phyloP scores from a whole-genome alignment of 2,888 invertebrate genomes.

The Lumbricus terrestris region DNA sequence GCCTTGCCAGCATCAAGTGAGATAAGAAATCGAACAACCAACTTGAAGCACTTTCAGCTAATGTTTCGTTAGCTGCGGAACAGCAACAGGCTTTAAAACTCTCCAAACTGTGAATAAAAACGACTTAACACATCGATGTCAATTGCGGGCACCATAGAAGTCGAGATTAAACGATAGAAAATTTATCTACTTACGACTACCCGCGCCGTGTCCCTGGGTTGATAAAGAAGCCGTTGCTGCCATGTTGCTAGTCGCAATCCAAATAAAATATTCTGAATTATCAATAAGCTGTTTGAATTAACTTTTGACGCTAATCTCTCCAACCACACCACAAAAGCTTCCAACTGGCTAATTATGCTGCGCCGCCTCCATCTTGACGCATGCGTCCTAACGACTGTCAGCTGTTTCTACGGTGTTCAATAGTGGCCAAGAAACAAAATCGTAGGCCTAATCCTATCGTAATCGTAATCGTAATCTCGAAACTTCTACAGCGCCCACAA shows the following conservation, averaged over 20 bases:
- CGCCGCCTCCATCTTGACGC: constrained; percentile 13
- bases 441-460: background rate
- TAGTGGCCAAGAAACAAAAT: background rate
- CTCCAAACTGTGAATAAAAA: background rate
- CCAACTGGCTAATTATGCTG: constrained; percentile 15
- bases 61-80: background rate
- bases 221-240: constrained; percentile 17
- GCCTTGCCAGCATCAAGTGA: too few relatives aligned
- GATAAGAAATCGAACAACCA: too few relatives aligned
- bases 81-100: background rate
- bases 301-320: background rate
- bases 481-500: too few relatives aligned
- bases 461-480: too few relatives aligned
- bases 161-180: background rate
- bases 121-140: background rate
- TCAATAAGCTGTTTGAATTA: background rate
- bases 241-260: background rate
- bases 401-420: constrained; percentile 3
- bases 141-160: background rate
- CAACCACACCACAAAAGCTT: background rate
- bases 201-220: constrained; percentile 13
- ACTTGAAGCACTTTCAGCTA: background rate
- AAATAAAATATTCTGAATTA: background rate
- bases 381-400: constrained; percentile 10
- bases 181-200: constrained; percentile 13